These are phyloP conservation scores for Petrocephalus microphthalmus DNA, from an alignment of 2,113 vertebrate species.

Conservation along the genomic window DNA sequence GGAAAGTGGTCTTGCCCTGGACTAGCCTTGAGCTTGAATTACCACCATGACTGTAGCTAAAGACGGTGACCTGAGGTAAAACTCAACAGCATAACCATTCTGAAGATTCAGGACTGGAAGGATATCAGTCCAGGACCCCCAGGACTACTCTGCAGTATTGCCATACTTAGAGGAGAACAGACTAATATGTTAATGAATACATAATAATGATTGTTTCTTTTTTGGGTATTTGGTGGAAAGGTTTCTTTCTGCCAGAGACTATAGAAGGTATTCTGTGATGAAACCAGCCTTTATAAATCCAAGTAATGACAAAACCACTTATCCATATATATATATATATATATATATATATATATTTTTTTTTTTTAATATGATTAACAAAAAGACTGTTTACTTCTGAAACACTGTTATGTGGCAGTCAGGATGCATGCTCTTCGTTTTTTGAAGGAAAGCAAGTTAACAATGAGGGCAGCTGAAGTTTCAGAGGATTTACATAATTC, in stretches of 20 bases:
- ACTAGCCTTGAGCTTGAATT: neutral
- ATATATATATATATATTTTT: too few species aligned
- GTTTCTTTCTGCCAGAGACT: neutral
- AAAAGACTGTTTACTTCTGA: neutral
- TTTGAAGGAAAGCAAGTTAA: neutral
- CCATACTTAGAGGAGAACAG: neutral
- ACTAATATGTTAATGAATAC: neutral
- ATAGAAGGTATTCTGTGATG: neutral
- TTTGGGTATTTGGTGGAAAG: neutral
- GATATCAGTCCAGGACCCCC: neutral
- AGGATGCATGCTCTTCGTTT: neutral
- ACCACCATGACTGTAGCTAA: neutral
- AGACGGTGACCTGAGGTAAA: neutral
- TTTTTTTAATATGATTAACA: neutral
- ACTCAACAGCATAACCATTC: neutral
- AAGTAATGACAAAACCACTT: neutral
- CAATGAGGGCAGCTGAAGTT: neutral
- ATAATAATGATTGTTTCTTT: neutral
- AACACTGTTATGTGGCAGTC: neutral
- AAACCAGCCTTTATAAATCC: neutral
- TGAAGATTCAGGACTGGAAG: neutral
- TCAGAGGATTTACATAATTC: conserved; percentile 13
- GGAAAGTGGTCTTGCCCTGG: neutral
- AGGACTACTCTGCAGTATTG: neutral
- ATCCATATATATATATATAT: too few species aligned